phyloP scores from a whole-genome alignment of 2,113 vertebrate genomes.

The Campylorhamphus procurvoides region DNA sequence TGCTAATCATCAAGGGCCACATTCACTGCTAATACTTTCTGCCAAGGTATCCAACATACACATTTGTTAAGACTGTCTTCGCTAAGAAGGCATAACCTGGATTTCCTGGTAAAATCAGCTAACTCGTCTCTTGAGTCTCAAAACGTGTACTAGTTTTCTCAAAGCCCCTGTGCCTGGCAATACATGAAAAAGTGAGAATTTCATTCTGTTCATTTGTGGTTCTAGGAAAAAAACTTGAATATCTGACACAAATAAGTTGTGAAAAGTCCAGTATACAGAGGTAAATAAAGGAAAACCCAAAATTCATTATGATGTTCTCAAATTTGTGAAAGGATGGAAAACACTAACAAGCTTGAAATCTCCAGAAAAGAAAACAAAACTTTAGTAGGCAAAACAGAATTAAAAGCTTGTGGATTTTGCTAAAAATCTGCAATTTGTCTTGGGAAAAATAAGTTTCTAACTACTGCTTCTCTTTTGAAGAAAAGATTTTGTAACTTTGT shows the following conservation, averaged over 20 bases:
- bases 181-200: not conserved
- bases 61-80: not conserved
- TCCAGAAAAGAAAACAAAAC: not conserved
- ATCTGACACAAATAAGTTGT: not conserved
- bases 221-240: not conserved
- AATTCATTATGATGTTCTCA: not conserved
- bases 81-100: not conserved
- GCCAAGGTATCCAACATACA: not conserved
- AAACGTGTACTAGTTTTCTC: not conserved
- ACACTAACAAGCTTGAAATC: not conserved
- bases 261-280: not conserved
- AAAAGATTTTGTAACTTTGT: not conserved
- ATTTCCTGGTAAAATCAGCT: not conserved
- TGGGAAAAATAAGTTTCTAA: not conserved
- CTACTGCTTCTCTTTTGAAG: not conserved
- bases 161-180: not conserved
- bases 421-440: not conserved
- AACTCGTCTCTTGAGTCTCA: not conserved
- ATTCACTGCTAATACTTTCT: not conserved
- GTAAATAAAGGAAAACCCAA: not conserved
- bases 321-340: not conserved
- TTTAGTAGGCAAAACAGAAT: not conserved
- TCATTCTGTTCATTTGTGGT: not conserved
- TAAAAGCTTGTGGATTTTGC: not conserved
- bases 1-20: not conserved